Evolutionary conservation across 2,888 invertebrate genomes (phyloP).

Genomic region (Drosophila suboccidentalis): DNA sequence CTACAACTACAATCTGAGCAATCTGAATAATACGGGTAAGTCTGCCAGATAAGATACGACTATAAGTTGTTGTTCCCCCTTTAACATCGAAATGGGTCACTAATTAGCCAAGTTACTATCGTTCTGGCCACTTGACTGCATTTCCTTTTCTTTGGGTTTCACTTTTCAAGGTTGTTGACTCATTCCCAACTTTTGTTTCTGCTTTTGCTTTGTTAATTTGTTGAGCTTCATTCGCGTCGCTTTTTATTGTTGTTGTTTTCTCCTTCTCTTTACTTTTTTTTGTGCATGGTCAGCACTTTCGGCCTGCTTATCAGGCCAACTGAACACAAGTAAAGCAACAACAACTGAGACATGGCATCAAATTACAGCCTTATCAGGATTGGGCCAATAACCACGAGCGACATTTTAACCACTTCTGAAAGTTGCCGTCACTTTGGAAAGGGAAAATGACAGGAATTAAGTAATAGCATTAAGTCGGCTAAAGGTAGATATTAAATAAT

Average conservation of each 20-base stretch:
- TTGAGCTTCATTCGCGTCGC: conserved; percentile 6
- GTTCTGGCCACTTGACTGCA: conserved; percentile 48
- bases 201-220: conserved; percentile 1
- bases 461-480: background rate
- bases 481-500: background rate
- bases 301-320: conserved; percentile 39
- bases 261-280: conserved; percentile 1
- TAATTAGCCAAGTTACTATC: conserved; percentile 45
- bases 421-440: conserved; percentile 6
- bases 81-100: conserved; percentile 52
- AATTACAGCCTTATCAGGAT: conserved; percentile 31
- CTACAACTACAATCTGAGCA: conserved; percentile 69
- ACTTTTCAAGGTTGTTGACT: conserved; percentile 71
- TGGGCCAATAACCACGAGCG: conserved; percentile 11
- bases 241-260: conserved; percentile 14
- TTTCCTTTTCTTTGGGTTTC: conserved; percentile 52
- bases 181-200: conserved; percentile 24
- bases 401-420: conserved; percentile 25
- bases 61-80: background rate
- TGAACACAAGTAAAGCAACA: conserved; percentile 19
- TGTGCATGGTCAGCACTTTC: conserved; percentile 53
- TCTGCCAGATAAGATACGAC: conserved; percentile 31
- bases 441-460: conserved; percentile 5
- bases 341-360: conserved; percentile 32
- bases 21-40: conserved; percentile 77